Base-by-base conservation (phyloP, 2,797 vertebrate species). In the Acipenser transmontanus region DNA sequence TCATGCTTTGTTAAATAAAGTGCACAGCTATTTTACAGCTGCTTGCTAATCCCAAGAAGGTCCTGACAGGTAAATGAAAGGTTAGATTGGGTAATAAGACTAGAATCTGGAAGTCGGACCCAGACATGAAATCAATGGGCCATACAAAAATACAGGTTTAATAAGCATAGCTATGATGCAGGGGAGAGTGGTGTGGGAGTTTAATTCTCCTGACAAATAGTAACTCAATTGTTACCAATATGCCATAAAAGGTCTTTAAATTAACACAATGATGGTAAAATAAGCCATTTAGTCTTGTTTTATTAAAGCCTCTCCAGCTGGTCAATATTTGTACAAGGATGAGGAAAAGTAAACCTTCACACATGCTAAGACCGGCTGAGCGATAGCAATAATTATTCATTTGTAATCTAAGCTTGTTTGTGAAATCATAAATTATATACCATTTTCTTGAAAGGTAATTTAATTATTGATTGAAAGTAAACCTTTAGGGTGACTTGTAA, bases 201-300 rank as follows among this genome's bases (percentile, higher is more conserved):
- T n/a, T 47, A 65, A 65, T 65, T 47, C 63, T 52, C 51, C 54
- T 56, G 63, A 65, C 51, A 56, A 65, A 65, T 65, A 50, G 63
- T 50, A 57, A 14, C 63, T 65, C 20, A 20, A 57, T 20, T 34
- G 51, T 65, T 65, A 56, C 20, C 7, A 47, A 65, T 56, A 51
- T 54, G 14, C 51, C 50, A n/a, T 50, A 50, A 64, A 51, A 51
- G 54, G 51, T 65, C 63, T 52, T 65, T 65, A 65, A 34, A 65
- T 65, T 52, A 65, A 11, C 50, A 56, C 51, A 47, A 7, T 47
- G 63, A 20, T 50, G 10, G 63, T 54, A 14, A 20, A 65, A 48
- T 50, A 17, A 47, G 34, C 56, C 54, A 56, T 48, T 65, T 52
- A 65, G 6, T 17, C n/a, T 11, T 7, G 11, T 5, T 20, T 54